Conservation (phyloP, 2,113 vertebrate genomes). For the Petrocephalus zakoni region DNA sequence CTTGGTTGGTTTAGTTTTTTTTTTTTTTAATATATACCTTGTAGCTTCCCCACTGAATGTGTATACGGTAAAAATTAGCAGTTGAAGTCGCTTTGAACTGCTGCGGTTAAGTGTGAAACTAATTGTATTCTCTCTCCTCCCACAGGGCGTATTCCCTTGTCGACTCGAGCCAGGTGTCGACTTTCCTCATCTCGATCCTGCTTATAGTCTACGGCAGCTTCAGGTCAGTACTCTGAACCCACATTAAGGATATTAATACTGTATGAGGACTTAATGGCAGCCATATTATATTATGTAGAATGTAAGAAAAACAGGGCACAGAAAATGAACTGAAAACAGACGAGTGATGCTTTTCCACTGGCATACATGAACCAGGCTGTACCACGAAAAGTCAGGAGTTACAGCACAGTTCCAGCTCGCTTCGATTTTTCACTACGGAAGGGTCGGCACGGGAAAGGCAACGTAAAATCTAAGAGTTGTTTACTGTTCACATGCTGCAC, state of each 20-base stretch:
- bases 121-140: not conserved
- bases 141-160: constrained; percentile 95
- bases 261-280: not conserved
- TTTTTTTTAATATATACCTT: no score
- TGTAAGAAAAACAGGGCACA: not conserved
- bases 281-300: not conserved
- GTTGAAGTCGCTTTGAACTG: not conserved
- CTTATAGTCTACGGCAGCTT: constrained; percentile 75
- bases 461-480: not conserved
- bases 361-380: not conserved
- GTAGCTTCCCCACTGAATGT: not conserved
- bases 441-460: not conserved
- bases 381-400: not conserved
- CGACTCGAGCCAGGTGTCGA: constrained; percentile 99
- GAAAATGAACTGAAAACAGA: not conserved
- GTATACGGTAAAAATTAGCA: not conserved
- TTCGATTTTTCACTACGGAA: not conserved
- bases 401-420: not conserved
- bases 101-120: not conserved
- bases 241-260: not conserved
- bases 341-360: not conserved
- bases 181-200: constrained; percentile 86
- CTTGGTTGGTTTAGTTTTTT: not conserved
- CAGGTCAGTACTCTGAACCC: constrained; percentile 53
- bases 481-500: not conserved